Evolutionary conservation across 64 coral and sea anemone species (phyloP).

Genomic region (Hydrozoanthus tunicans): DNA sequence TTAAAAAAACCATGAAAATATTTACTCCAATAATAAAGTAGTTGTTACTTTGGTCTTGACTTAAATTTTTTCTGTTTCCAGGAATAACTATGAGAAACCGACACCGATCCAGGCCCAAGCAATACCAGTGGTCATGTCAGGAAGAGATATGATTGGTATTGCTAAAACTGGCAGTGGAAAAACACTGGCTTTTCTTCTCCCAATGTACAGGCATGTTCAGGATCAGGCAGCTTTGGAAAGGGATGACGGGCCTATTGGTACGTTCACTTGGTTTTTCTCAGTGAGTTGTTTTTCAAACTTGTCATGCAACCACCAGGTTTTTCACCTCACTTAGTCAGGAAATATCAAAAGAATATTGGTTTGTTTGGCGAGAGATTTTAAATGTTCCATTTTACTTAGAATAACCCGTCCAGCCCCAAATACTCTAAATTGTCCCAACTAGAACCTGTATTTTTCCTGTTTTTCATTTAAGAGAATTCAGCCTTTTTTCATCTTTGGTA

Average conservation of each 20-base stretch:
- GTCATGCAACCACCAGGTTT: too few relatives aligned
- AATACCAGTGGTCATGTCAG: conserved; percentile 92
- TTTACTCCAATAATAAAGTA: too few relatives aligned
- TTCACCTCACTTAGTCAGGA: too few relatives aligned
- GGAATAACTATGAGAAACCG: conserved; percentile 93
- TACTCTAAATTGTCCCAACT: too few relatives aligned
- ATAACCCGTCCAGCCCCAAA: too few relatives aligned
- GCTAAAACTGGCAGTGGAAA: conserved; percentile 99
- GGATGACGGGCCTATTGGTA: conserved; percentile 97
- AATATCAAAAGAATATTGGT: too few relatives aligned
- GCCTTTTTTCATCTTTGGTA: too few relatives aligned
- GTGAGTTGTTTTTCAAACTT: neutral
- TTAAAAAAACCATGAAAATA: too few relatives aligned
- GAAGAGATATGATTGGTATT: conserved; percentile 98
- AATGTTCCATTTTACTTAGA: too few relatives aligned
- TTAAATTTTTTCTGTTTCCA: conserved; percentile 20
- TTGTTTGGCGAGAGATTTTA: too few relatives aligned
- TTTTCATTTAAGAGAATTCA: too few relatives aligned
- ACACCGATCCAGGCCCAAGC: conserved; percentile 98
- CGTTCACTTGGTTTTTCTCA: neutral
- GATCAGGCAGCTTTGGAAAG: conserved; percentile 88
- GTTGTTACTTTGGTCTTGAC: neutral
- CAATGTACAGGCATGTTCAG: conserved; percentile 95
- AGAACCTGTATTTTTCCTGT: too few relatives aligned
- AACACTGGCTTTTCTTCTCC: conserved; percentile 94